These are phyloP conservation scores for Liodrosophila aerea DNA, from an alignment of 2,888 invertebrate genomes.

Conservation along the genomic window DNA sequence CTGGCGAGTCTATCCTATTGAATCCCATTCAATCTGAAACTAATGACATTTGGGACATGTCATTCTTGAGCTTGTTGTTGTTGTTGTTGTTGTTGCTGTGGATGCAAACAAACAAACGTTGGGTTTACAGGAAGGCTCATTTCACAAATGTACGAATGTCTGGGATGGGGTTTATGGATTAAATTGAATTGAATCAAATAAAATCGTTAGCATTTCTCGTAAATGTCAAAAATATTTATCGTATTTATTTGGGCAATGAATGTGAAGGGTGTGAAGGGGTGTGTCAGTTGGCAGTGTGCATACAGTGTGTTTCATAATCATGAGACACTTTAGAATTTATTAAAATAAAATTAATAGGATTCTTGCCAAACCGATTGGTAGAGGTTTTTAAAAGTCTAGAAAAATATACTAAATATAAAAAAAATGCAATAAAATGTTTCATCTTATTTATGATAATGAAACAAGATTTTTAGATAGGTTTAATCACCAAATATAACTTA, in stretches of 20 bases:
- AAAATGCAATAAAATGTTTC: no score
- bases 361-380: no score
- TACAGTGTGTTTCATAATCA: no score
- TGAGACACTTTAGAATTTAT: no score
- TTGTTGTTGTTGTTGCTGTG: slow-evolving; percentile 36
- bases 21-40: slow-evolving; percentile 32
- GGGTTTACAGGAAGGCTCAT: slow-evolving; percentile 21
- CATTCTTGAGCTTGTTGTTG: slow-evolving; percentile 32
- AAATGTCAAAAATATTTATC: slow-evolving; percentile 37
- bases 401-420: no score
- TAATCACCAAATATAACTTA: no score
- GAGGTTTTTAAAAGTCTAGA: no score
- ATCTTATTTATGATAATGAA: no score
- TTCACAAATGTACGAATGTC: no score
- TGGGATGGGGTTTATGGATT: slow-evolving; percentile 29
- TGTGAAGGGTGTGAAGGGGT: not conserved
- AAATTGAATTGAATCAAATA: slow-evolving; percentile 1
- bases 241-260: slow-evolving; percentile 8
- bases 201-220: slow-evolving; percentile 34
- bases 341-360: no score
- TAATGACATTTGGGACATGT: slow-evolving; percentile 47
- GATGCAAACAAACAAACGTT: slow-evolving; percentile 37
- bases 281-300: not conserved
- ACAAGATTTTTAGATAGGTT: no score
- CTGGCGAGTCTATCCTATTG: slow-evolving; percentile 18